Evolutionary conservation across 2,113 vertebrate species (phyloP), one percentile per base, ranked within the genome.

Genomic region (Dissostichus mawsoni): DNA sequence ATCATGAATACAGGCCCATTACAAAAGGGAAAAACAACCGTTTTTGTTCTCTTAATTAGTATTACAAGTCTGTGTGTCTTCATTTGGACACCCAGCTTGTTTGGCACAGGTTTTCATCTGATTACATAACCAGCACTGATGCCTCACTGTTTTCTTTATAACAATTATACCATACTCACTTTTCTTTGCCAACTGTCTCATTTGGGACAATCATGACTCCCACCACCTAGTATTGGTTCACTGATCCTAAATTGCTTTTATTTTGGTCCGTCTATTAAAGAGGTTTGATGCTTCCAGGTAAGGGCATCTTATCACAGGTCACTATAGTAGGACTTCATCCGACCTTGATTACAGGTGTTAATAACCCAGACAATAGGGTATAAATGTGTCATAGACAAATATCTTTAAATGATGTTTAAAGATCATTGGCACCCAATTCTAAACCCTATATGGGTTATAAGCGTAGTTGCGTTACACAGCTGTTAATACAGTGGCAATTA

Each of bases 71-170:
- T 64, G 36, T 47, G 41, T 59, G 51, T 58, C 50, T 77, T 78
- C 58, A 50, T 72, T 59, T 75, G 55, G 41, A 77, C 29, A 80
- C 75, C 45, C 52, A 76, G 41, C 25, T 61, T 57, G 69, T 77
- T 81, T 81, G 50, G 52, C 23, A 85, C 53, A 53, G 44, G 58
- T 78, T 67, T 67, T 11, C 48, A 59, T 44, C 25, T 12, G 23
- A 76, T 89, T 83, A 83, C 80, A 82, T 83, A 87, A 90, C 47
- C 20, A 68, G 50, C 65, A 74, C 52, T 53, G n/a, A 66, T 64
- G 70, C 67, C 68, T 83, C 59, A 23, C 55, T 53, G 51, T 67
- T 41, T 41, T 29, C 69, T 82, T 85, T 76, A 78, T 66, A 84
- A 82, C 65, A 82, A 69, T 36, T 76, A 45, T 33, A 50, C 36